Evolutionary conservation across 2,888 invertebrate genomes (phyloP), one percentile per base, ranked within the genome.

Genomic region (Leucoma salicis): DNA sequence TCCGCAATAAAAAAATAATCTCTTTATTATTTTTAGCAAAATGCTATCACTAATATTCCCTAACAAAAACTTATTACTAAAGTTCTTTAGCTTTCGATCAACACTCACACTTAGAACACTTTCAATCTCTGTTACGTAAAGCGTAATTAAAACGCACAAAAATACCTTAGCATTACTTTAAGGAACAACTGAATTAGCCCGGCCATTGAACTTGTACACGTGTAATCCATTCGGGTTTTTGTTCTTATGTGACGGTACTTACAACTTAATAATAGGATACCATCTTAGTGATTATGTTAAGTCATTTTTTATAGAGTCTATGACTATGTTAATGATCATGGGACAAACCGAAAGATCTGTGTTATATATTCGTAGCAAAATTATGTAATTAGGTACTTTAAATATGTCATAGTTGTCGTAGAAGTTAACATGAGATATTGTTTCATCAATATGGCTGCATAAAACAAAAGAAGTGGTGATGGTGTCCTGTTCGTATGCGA

Each of bases 111-210:
- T 43, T 27, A 63, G 28, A 40, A 13, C 40, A 45, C 44, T 40
- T 33, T 67, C 63, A 28, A 39, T 32, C 35, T 32, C 29, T 15
- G 15, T 28, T 28, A 45, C 47, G 58, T 58, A 68, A 69, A 66
- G 59, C 58, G 44, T 56, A 49, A 61, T 61, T 59, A 58, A 58
- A 60, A 58, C 53, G 61, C 53, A 59, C 57, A 53, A 35, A 57
- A 43, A 63, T 71, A 73, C 74, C 67, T 70, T 64, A 54, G 45
- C 60, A 70, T 70, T 72, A 67, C 73, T 58, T 42, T 49, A 53
- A 70, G 77, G 74, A 74, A 78, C 73, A 67, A 75, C 83, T 58
- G 66, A 84, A 78, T 82, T 85, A 85, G 83, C 69, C 53, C 76
- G 84, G 73, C 32, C 82, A 57, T 64, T 77, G 82, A 84, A 73